Base-by-base conservation (phyloP, 2,888 invertebrate genomes). In the Macrosiphum euphorbiae region DNA sequence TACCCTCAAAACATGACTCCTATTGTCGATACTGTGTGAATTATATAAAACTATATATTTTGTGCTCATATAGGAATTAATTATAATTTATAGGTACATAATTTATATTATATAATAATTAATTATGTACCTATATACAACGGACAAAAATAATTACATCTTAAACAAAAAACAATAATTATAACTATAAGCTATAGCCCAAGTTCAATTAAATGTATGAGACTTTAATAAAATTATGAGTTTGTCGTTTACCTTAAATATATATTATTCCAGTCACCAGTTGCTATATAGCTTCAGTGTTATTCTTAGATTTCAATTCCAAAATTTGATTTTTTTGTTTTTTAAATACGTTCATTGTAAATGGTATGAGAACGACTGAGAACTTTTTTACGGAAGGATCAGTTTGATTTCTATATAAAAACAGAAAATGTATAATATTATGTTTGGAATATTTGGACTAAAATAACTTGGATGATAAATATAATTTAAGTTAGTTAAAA, bases 191-290 rank as follows among this genome's bases (percentile, higher is more conserved):
- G 44, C 44, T 44, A 44, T 47, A 47, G 28, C 11, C 13, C 13
- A 13, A 61, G 28, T 87, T 50, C n/a, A 87, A 87, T 87, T 87
- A 61, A 61, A 61, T 61, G 61, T 50, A 50, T 7, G 87, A 87
- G 87, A 87, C 20, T 50, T 87, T 7, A 50, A 87, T 85, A 47
- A 85, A 44, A 85, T 85, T 24, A 44, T 11, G 41, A 85, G 10
- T 44, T 10, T 26, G 26, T 85, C 47, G 1, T 44, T 11, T 3
- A 85, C 13, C 26, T 26, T 26, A 44, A 1, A 7, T 85, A 44
- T 85, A 44, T 58, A 85, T 44, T 26, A 55, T 24, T 55, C 24
- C 55, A 20, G 20, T 55, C 55, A 20, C 20, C 16, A 16, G 52
- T 52, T 3, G 16, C 52, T 47, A 47, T 55, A 47, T 24, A 24